Evolutionary conservation across 2,888 invertebrate species (phyloP), one percentile per base, ranked within the genome.

Genomic region (Acrocyrtus sp.): DNA sequence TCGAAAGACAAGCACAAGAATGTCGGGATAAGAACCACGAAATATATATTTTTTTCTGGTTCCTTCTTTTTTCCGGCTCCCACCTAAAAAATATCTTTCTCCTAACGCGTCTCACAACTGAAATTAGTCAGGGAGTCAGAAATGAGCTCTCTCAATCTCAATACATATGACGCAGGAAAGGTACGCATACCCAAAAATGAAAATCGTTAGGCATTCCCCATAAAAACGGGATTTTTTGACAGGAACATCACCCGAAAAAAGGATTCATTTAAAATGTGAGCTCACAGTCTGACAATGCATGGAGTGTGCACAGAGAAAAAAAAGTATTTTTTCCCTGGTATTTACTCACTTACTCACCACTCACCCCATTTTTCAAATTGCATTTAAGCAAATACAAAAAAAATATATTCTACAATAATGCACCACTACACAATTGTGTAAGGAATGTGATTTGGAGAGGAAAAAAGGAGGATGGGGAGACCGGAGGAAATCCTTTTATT

Each of bases 401-500:
- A 12, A n/a, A n/a, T n/a, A n/a, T n/a, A n/a, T n/a, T n/a, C n/a
- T n/a, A n/a, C n/a, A n/a, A n/a, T 12, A 6, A 39, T 10, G 12
- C 39, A 39, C 6, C 6, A 6, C 39, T 39, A 12, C 8, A 12
- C 12, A 39, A 39, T 39, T 12, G 39, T 39, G 39, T 39, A n/a
- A 50, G 61, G 48, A 61, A 61, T 50, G 61, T 29, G 8, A n/a
- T n/a, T n/a, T 41, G 45, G 26, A 17, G 17, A 47, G 47, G 47
- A 5, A 24, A 45, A 58, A 29, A 29, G 45, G 12, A 48, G 22
- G 15, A 50, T 26, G 22, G 43, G 34, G 56, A 57, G 53, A 34
- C 47, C 17, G 62, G 39, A 69, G 61, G 61, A 69, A 69, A 69
- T 61, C 69, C 61, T 39, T 69, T 68, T 61, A 61, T 69, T 54